phyloP scores from a whole-genome alignment of 2,888 invertebrate species.

The Mystacides longicornis region DNA sequence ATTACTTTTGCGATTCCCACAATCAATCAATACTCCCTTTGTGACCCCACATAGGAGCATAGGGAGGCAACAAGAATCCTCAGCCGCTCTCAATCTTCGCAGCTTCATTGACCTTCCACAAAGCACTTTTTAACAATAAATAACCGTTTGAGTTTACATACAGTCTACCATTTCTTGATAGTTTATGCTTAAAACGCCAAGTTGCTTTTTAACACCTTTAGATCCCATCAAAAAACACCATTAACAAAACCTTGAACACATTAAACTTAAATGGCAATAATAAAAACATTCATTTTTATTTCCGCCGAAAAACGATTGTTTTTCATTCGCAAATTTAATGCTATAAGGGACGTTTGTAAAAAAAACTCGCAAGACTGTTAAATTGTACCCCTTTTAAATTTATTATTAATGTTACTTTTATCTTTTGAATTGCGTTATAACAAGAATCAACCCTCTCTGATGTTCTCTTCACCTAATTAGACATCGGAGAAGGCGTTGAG shows the following conservation, averaged over 20 bases:
- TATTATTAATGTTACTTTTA: slow-evolving; percentile 17
- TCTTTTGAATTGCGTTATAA: slow-evolving; percentile 18
- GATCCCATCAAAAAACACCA: no score
- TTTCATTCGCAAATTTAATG: neutral
- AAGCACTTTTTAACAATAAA: no score
- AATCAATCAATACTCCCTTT: no score
- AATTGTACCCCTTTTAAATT: slow-evolving; percentile 1
- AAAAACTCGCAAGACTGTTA: neutral
- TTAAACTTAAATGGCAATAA: no score
- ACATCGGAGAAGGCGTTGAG: slow-evolving; percentile 25
- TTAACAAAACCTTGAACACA: neutral
- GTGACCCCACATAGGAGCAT: no score
- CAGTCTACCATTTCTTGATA: no score
- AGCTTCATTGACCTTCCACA: no score
- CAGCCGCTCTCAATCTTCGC: no score
- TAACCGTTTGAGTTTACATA: no score
- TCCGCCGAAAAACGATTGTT: neutral
- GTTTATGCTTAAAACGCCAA: neutral
- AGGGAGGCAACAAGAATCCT: no score
- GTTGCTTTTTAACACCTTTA: neutral
- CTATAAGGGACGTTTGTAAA: neutral
- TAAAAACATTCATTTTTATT: neutral
- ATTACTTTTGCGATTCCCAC: no score
- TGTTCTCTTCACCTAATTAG: slow-evolving; percentile 25
- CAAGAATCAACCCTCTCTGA: slow-evolving; percentile 23